Percentiles rank a stretch among this genome's conserved stretches.
Evolutionary conservation across 2,113 vertebrate genomes (phyloP).

Genomic region (Nymphicus hollandicus): DNA sequence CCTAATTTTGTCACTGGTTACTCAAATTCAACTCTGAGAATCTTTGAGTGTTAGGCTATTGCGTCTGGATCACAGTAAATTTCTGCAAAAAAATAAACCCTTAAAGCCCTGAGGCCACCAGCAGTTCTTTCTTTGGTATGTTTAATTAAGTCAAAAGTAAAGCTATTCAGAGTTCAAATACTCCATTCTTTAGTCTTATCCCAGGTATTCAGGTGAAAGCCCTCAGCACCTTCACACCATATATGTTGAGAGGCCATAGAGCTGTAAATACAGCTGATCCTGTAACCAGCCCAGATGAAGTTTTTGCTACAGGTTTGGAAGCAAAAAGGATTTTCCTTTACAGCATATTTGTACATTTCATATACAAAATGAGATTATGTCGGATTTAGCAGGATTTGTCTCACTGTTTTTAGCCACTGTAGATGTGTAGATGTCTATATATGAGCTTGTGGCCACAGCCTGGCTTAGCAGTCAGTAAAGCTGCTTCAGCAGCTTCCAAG

Average conservation of each 20-base stretch:
- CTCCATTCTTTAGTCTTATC: not conserved
- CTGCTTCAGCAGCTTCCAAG: not conserved
- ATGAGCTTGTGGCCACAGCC: not conserved
- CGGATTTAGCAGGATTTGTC: not conserved
- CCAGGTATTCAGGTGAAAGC: not conserved
- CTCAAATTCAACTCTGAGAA: not conserved
- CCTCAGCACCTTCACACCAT: not conserved
- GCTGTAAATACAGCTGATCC: not conserved
- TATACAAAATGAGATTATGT: not conserved
- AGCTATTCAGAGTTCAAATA: not conserved
- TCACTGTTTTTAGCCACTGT: not conserved
- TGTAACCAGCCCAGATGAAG: not conserved
- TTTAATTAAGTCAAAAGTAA: not conserved
- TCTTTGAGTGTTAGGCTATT: not conserved
- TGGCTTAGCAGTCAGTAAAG: rapidly evolving
- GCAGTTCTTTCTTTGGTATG: not conserved
- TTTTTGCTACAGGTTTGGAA: not conserved
- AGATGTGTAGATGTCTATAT: not conserved
- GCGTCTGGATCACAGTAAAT: not conserved
- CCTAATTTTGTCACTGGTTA: not conserved
- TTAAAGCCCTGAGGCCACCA: not conserved
- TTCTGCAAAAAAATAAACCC: not conserved
- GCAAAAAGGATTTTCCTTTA: not conserved
- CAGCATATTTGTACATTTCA: not conserved
- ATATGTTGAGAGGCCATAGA: not conserved